Conservation (phyloP, 2,113 vertebrate species). For the Fulmarus glacialis region DNA sequence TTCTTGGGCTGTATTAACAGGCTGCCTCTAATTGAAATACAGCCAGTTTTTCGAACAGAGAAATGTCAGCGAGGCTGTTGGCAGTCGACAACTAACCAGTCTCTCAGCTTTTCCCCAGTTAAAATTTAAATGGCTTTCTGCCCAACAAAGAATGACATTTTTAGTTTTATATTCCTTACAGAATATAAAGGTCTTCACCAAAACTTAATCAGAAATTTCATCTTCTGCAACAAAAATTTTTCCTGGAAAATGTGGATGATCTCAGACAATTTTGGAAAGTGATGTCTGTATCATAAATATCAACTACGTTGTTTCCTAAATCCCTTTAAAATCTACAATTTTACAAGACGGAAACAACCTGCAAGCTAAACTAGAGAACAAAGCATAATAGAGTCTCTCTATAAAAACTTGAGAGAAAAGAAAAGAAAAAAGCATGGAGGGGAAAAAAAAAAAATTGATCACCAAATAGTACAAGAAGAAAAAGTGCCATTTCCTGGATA, state of each 20-base stretch:
- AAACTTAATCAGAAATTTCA: background rate
- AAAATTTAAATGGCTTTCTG: background rate
- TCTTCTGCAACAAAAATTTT: background rate
- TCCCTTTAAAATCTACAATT: background rate
- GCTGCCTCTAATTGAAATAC: background rate
- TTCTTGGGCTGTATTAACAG: background rate
- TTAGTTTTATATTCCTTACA: background rate
- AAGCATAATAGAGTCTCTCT: background rate
- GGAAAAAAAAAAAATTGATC: fast-evolving
- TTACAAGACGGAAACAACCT: background rate
- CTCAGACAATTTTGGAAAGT: background rate
- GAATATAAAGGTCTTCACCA: background rate
- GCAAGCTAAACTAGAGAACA: background rate
- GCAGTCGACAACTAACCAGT: background rate
- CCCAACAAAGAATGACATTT: background rate
- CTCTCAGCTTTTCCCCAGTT: background rate
- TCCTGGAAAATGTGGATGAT: background rate
- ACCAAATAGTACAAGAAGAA: background rate
- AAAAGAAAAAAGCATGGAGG: background rate
- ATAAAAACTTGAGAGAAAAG: background rate
- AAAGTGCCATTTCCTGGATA: background rate
- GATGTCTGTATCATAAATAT: background rate
- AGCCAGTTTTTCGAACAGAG: slow-evolving; percentile 23
- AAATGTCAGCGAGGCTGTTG: background rate
- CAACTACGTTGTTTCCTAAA: background rate